phyloP scores from a whole-genome alignment of 1,140 invertebrate genomes.

The Saxidomus purpurata region DNA sequence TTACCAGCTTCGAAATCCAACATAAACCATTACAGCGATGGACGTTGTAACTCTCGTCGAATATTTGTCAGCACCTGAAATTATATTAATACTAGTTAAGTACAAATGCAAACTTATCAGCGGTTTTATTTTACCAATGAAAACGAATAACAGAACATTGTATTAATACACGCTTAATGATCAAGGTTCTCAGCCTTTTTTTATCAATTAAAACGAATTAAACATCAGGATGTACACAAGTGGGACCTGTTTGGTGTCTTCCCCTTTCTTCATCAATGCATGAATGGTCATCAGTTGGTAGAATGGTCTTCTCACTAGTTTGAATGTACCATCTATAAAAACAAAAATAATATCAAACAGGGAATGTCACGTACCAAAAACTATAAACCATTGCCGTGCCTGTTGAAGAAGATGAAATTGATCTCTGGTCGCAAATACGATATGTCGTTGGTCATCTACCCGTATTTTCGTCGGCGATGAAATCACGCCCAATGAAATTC shows the following conservation, averaged over 20 bases:
- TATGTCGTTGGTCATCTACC: conserved; percentile 9
- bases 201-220: too few relatives aligned
- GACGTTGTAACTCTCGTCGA: too few relatives aligned
- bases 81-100: background rate
- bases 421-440: too few relatives aligned
- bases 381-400: conserved; percentile 15
- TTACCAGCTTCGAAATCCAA: conserved; percentile 45
- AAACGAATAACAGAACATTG: background rate
- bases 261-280: conserved; percentile 34
- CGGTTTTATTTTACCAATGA: background rate
- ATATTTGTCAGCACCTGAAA: too few relatives aligned
- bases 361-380: too few relatives aligned
- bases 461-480: background rate
- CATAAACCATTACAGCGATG: conserved; percentile 42
- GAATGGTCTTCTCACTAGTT: conserved; percentile 14
- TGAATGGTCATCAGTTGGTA: too few relatives aligned
- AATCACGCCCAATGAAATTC: conserved; percentile 26
- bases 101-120: background rate
- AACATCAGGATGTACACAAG: too few relatives aligned
- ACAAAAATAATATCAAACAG: too few relatives aligned
- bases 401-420: background rate
- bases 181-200: too few relatives aligned
- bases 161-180: too few relatives aligned
- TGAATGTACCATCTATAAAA: conserved; percentile 42
- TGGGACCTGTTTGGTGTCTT: conserved; percentile 28